Evolutionary conservation across 1,140 invertebrate genomes (phyloP).

Genomic region (Zaprionus lachaisei): DNA sequence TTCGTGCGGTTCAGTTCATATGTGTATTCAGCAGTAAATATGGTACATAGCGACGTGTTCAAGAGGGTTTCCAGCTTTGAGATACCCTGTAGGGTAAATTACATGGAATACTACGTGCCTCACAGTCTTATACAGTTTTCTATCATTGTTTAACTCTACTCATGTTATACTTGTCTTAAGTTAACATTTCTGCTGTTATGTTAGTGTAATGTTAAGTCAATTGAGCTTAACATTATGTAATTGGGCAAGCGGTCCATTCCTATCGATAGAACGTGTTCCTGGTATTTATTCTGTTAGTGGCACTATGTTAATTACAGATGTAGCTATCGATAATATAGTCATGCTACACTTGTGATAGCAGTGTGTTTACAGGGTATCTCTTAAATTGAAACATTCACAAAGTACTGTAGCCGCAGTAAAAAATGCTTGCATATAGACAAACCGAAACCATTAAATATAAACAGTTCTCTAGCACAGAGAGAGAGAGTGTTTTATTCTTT

Average conservation of each 20-base stretch:
- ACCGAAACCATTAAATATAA: constrained; percentile 7
- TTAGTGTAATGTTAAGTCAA: neutral
- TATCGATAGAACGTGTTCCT: neutral
- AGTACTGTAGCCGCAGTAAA: neutral
- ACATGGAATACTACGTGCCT: too few species aligned
- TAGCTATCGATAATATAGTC: neutral
- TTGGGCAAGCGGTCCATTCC: neutral
- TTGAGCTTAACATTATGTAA: neutral
- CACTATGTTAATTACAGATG: too few species aligned
- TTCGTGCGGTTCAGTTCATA: constrained; percentile 8
- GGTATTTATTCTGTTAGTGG: too few species aligned
- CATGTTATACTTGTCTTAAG: neutral
- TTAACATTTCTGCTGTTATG: neutral
- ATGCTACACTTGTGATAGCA: neutral
- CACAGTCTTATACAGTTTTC: neutral
- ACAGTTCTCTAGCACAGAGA: neutral
- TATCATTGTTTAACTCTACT: neutral
- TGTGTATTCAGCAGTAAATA: constrained; percentile 11
- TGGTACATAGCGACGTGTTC: neutral
- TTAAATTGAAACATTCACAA: neutral
- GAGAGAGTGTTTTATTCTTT: constrained; percentile 19
- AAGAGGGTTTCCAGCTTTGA: neutral
- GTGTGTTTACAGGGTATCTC: neutral
- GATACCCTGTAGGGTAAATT: neutral
- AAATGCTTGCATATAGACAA: constrained; percentile 7